Evolutionary conservation across 1,140 invertebrate species (phyloP), one percentile per base, ranked within the genome.

Genomic region (Hyles vespertilio): DNA sequence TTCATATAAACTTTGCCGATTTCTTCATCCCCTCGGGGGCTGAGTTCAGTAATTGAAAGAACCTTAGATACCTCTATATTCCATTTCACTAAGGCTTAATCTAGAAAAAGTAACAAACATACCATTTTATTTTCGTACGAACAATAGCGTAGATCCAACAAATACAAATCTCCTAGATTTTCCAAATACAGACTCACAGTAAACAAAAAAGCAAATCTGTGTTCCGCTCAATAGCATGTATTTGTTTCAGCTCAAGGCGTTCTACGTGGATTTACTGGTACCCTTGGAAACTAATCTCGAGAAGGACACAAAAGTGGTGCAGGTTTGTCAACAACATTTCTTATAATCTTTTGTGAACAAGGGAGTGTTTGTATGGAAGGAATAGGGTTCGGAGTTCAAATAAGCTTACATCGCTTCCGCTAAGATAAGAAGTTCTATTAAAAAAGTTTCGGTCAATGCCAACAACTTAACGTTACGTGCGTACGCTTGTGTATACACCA

Each of bases 301-400:
- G 84, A 97, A 97, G 84, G 96, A 98, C 84, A 96, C 95, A 33
- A 97, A 97, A 93, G 95, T 97, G 63, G 95, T 98, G 56, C 96
- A 96, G 92, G 95, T 96, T 89, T 90, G 90, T 76, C 56, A 71
- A 70, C 67, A 68, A 63, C 49, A 69, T 53, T 61, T 61, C 61
- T 65, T 59, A 71, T 69, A 74, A 69, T 70, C 61, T 70, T 70
- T 61, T 67, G 62, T 72, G 63, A 69, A 60, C 59, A 56, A 33
- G 40, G 65, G 53, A 69, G 74, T 79, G 70, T 79, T 78, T 78
- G 54, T 59, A 64, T 66, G 69, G 48, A 61, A 48, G 62, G 52
- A 65, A 67, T 47, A 63, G 55, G 59, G 56, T 50, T 40, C 58
- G 22, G 51, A 74, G 62, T 72, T 77, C 67, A 67, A 74, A 81